Evolutionary conservation across 2,113 vertebrate species (phyloP).

Genomic region (Phocoena sinus): DNA sequence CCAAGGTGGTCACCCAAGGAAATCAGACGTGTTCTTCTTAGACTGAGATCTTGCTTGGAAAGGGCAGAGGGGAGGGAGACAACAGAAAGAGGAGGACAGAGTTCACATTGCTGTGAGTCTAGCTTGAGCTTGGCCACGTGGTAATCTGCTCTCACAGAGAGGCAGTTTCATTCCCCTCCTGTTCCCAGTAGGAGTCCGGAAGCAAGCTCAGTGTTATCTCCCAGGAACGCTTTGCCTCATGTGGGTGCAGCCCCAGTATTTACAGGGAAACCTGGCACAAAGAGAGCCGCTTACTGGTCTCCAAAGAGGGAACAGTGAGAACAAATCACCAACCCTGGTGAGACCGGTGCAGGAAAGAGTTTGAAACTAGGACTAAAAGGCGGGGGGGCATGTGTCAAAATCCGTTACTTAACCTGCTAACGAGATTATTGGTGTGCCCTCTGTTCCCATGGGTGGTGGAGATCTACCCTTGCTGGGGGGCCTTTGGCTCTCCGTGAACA

Average conservation of each 20-base stretch:
- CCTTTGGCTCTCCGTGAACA: neutral
- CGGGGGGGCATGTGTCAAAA: neutral
- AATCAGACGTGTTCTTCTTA: neutral
- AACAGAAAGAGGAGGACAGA: neutral
- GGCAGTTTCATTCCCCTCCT: neutral
- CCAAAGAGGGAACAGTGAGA: constrained; percentile 48
- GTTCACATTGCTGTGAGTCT: neutral
- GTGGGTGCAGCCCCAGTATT: neutral
- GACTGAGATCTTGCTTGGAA: neutral
- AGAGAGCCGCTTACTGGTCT: constrained; percentile 35
- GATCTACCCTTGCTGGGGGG: neutral
- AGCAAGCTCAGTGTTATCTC: neutral
- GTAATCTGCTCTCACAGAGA: neutral
- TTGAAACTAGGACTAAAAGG: neutral
- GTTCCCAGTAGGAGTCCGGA: neutral
- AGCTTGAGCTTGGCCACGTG: neutral
- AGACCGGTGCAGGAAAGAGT: neutral
- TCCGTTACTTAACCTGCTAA: neutral
- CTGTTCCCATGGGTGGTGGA: neutral
- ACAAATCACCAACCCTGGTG: constrained; percentile 34
- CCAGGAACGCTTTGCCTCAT: neutral
- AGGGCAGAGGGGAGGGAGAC: neutral
- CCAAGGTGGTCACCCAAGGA: neutral
- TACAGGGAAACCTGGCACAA: constrained; percentile 26
- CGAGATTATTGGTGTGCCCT: neutral